A percentile compares a stretch with the other conserved stretches of the same genome.
Evolutionary conservation across 2,113 vertebrate species (phyloP).

Genomic region (Petrocephalus microphthalmus): DNA sequence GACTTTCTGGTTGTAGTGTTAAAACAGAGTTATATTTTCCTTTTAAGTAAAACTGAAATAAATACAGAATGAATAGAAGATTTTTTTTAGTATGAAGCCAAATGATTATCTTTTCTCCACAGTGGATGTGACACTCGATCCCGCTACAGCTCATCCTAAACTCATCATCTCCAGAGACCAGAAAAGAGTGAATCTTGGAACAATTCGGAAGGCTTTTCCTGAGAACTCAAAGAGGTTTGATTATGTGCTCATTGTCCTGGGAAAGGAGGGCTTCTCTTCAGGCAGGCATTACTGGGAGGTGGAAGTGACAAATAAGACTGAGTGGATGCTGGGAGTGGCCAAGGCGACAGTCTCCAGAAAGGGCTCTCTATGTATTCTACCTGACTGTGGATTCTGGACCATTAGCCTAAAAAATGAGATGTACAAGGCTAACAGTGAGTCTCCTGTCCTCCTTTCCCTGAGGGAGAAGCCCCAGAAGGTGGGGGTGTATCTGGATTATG

Average conservation of each 20-base stretch:
- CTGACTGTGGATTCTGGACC: constrained; percentile 11
- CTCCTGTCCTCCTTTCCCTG: not conserved
- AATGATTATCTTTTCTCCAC: not conserved
- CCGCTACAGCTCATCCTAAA: constrained; percentile 4
- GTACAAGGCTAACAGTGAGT: not conserved
- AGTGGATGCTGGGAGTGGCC: constrained; percentile 12
- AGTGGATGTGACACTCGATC: constrained; percentile 15
- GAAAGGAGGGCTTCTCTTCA: constrained; percentile 11
- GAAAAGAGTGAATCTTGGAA: not conserved
- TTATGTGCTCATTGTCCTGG: not conserved
- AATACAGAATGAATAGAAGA: not conserved
- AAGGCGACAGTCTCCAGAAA: not conserved
- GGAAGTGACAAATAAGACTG: not conserved
- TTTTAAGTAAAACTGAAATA: not conserved
- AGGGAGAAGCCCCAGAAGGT: constrained; percentile 1
- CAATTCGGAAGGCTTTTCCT: not conserved
- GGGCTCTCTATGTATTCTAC: not conserved
- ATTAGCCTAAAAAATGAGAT: not conserved
- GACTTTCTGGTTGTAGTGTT: not conserved
- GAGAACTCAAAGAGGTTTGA: constrained; percentile 6
- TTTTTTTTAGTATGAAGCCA: not conserved
- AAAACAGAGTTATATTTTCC: not conserved
- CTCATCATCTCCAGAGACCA: not conserved
- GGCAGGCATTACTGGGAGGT: constrained; percentile 26
- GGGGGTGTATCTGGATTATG: constrained; percentile 21